phyloP scores from a whole-genome alignment of 2,888 invertebrate genomes.

The Crematogaster levior region DNA sequence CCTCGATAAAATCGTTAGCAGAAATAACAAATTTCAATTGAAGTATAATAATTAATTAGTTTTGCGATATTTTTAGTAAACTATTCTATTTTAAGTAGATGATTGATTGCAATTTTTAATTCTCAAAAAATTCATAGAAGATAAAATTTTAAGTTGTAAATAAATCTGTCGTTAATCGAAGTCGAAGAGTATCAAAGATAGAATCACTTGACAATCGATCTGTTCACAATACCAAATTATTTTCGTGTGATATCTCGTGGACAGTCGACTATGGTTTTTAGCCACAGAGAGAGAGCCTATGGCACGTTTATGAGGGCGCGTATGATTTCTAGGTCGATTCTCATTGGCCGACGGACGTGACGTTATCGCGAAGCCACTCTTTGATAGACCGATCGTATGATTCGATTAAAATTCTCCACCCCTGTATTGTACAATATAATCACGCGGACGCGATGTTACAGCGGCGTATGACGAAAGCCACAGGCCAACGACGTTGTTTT shows the following conservation, averaged over 20 bases:
- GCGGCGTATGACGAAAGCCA: slow-evolving; percentile 48
- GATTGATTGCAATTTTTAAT: neutral
- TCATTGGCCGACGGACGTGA: slow-evolving; percentile 69
- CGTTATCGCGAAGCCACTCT: slow-evolving; percentile 75
- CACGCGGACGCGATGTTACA: neutral
- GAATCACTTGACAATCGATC: slow-evolving; percentile 16
- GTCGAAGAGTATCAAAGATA: neutral
- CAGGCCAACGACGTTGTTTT: slow-evolving; percentile 47
- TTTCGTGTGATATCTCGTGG: neutral
- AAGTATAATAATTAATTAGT: neutral
- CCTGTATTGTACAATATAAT: slow-evolving; percentile 48
- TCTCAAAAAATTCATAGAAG: neutral
- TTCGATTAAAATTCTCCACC: slow-evolving; percentile 79
- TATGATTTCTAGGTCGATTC: slow-evolving; percentile 58
- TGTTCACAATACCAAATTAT: slow-evolving; percentile 25
- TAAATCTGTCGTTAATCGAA: neutral
- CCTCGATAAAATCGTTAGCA: neutral
- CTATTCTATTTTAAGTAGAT: too few species aligned
- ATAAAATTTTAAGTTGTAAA: neutral
- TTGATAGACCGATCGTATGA: slow-evolving; percentile 82
- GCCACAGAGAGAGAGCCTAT: neutral
- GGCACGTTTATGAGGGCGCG: slow-evolving; percentile 25
- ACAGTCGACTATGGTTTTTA: slow-evolving; percentile 8
- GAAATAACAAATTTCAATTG: neutral
- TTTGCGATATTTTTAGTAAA: neutral